Conservation (phyloP, 2,113 vertebrate genomes). For the Brienomyrus brachyistius region DNA sequence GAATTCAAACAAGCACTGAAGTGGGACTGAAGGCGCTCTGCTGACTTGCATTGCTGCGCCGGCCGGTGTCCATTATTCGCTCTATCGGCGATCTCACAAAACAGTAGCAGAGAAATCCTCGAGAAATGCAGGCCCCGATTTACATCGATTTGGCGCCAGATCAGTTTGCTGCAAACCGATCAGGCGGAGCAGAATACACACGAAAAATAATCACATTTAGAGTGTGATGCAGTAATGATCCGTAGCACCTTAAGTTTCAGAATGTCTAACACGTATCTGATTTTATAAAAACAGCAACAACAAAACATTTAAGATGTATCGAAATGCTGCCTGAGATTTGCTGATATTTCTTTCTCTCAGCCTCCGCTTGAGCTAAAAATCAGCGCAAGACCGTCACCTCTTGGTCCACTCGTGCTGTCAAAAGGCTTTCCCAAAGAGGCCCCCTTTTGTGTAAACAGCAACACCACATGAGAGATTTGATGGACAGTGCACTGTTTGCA, state of each 20-base stretch:
- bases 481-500: constrained; percentile 53
- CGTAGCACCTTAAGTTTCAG: not conserved
- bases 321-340: not conserved
- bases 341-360: not conserved
- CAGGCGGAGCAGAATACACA: not conserved
- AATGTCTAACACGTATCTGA: not conserved
- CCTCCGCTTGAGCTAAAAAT: not conserved
- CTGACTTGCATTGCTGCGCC: not conserved
- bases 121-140: not conserved
- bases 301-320: not conserved
- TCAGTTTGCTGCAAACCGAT: not conserved
- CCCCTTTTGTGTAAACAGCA: constrained; percentile 44
- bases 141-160: not conserved
- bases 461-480: constrained; percentile 35
- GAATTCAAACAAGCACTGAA: not conserved
- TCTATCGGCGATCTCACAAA: not conserved
- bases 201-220: not conserved
- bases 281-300: not conserved
- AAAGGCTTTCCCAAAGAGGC: constrained; percentile 9
- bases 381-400: not conserved
- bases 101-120: not conserved
- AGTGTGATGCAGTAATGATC: not conserved
- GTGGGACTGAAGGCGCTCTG: not conserved
- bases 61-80: not conserved
- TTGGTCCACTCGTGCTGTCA: constrained; percentile 15